Conservation (phyloP, 2,888 invertebrate genomes). For the Ashinkailepas kermadecensis region DNA sequence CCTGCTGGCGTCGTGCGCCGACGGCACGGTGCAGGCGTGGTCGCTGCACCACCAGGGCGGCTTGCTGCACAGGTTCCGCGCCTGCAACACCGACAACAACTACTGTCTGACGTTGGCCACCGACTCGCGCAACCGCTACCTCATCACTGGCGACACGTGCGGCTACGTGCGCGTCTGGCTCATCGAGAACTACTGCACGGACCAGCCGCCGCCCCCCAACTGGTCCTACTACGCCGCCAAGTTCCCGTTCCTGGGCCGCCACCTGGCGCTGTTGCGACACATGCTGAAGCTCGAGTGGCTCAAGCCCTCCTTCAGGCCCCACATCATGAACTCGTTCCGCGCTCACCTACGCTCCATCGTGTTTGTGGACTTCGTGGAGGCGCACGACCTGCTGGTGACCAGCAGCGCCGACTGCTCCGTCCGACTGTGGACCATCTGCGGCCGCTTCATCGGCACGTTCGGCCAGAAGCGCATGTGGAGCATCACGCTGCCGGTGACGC, state of each 20-base stretch:
- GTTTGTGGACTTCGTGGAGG: constrained; percentile 57
- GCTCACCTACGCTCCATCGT: constrained; percentile 63
- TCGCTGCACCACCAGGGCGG: constrained; percentile 69
- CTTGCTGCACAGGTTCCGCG: constrained; percentile 59
- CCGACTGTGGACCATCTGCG: constrained; percentile 65
- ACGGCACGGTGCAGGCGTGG: constrained; percentile 67
- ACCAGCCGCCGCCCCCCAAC: constrained; percentile 41
- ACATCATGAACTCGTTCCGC: constrained; percentile 60
- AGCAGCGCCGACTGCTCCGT: constrained; percentile 63
- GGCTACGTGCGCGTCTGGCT: constrained; percentile 78
- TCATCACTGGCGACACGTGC: constrained; percentile 50
- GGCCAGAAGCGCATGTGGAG: constrained; percentile 62
- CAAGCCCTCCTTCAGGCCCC: constrained; percentile 52
- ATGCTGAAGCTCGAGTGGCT: constrained; percentile 56
- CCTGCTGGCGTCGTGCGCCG: constrained; percentile 62
- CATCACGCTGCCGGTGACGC: constrained; percentile 43
- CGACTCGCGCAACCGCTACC: constrained; percentile 60
- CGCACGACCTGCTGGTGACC: constrained; percentile 56
- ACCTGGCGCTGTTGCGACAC: constrained; percentile 55
- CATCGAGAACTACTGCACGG: constrained; percentile 55
- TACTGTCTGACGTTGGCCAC: constrained; percentile 62
- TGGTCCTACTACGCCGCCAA: constrained; percentile 56
- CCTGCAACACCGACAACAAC: constrained; percentile 55
- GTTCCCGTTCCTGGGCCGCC: constrained; percentile 57
- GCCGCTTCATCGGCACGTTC: constrained; percentile 62